Conservation (phyloP, 2,113 vertebrate species). For the Dasyornis broadbenti region DNA sequence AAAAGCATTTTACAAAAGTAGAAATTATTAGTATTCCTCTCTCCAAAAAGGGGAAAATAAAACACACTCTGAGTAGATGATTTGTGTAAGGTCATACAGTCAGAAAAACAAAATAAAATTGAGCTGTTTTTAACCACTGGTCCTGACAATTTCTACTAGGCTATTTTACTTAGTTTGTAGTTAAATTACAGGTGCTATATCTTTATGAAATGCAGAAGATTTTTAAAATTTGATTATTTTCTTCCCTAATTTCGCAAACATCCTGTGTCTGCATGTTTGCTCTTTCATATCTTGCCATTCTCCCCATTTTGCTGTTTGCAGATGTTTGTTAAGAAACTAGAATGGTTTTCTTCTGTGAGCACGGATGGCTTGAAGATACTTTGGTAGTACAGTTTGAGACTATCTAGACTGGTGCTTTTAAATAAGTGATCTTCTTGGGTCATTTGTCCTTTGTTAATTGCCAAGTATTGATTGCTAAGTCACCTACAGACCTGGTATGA, state of each 20-base stretch:
- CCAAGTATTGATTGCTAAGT: background rate
- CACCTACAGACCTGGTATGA: background rate
- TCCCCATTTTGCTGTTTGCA: background rate
- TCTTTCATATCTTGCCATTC: background rate
- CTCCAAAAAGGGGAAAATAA: background rate
- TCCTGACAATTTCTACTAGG: background rate
- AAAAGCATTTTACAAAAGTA: slow-evolving; percentile 8
- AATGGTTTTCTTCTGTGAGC: background rate
- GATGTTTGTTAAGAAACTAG: background rate
- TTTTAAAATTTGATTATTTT: background rate
- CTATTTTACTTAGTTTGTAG: background rate
- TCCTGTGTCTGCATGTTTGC: background rate
- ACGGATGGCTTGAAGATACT: background rate
- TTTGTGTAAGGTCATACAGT: background rate
- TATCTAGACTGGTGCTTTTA: background rate
- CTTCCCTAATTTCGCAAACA: background rate
- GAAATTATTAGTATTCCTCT: background rate
- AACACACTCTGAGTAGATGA: background rate
- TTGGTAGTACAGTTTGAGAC: background rate
- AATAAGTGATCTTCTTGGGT: background rate
- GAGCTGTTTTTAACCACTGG: background rate
- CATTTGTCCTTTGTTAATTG: background rate
- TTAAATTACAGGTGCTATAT: background rate
- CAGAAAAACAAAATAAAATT: background rate
- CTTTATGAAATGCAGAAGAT: background rate